Percentiles rank a stretch among this genome's conserved stretches.
phyloP scores from a whole-genome alignment of 2,113 vertebrate species.

The Protobothrops flavoviridis region DNA sequence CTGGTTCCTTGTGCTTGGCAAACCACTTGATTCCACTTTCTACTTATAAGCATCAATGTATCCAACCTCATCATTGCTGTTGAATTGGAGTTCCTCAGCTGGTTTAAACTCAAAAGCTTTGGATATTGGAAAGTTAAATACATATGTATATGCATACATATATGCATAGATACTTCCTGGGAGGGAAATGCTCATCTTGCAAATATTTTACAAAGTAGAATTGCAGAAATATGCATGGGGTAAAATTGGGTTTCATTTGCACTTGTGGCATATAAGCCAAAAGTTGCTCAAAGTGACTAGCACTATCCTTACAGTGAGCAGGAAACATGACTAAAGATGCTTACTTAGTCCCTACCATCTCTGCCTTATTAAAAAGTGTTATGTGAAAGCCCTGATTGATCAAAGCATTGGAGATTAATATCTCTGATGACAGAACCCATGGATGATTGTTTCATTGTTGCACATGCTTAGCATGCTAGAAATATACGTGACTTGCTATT shows the following conservation, averaged over 20 bases:
- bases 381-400: background rate
- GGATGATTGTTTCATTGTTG: background rate
- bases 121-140: background rate
- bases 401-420: background rate
- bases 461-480: too few species aligned
- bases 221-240: background rate
- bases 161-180: background rate
- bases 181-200: background rate
- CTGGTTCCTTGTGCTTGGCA: too few species aligned
- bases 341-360: background rate
- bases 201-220: background rate
- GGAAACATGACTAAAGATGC: background rate
- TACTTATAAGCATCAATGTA: background rate
- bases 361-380: background rate
- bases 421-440: background rate
- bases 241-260: background rate
- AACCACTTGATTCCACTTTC: background rate
- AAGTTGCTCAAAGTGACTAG: background rate
- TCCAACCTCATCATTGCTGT: background rate
- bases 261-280: background rate
- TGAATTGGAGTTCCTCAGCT: background rate
- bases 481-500: too few species aligned
- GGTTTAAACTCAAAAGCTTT: background rate
- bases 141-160: background rate
- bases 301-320: background rate